phyloP scores from a whole-genome alignment of 2,888 invertebrate species.

The Sisyra terminalis region DNA sequence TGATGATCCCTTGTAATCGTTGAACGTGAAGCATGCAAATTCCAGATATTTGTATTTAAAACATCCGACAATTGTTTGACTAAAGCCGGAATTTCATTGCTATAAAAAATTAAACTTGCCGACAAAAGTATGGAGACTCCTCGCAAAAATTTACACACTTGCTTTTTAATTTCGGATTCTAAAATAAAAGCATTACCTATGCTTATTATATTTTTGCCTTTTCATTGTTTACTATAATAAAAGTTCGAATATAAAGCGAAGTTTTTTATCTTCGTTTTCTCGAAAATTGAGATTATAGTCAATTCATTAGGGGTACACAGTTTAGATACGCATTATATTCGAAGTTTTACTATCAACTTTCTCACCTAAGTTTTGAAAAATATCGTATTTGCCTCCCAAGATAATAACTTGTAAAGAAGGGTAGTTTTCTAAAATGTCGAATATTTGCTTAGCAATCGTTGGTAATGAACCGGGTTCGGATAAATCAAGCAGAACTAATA shows the following conservation, averaged over 20 bases:
- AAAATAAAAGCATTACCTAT: conserved; percentile 1
- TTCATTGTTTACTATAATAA: no score
- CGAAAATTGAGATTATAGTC: no score
- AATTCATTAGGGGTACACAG: no score
- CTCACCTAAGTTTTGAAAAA: conserved; percentile 7
- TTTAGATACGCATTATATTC: no score
- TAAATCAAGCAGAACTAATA: conserved; percentile 3
- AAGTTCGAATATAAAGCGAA: no score
- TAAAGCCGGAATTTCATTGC: conserved; percentile 7
- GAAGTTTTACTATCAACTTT: no score
- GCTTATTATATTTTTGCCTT: no score
- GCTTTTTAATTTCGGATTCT: conserved; percentile 8
- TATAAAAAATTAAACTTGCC: conserved; percentile 6
- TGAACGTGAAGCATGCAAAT: neutral
- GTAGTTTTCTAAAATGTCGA: neutral
- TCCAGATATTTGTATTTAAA: conserved; percentile 2
- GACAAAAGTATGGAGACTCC: neutral
- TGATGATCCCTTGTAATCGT: conserved; percentile 4
- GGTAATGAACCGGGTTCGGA: conserved; percentile 1
- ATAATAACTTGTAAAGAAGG: neutral
- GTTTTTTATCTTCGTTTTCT: no score
- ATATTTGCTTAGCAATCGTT: neutral
- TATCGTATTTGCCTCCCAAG: conserved; percentile 5
- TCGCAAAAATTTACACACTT: conserved; percentile 7
- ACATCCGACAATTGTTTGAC: neutral